Conservation (phyloP, 1,140 invertebrate genomes). For the Panagrolaimus sp. region DNA sequence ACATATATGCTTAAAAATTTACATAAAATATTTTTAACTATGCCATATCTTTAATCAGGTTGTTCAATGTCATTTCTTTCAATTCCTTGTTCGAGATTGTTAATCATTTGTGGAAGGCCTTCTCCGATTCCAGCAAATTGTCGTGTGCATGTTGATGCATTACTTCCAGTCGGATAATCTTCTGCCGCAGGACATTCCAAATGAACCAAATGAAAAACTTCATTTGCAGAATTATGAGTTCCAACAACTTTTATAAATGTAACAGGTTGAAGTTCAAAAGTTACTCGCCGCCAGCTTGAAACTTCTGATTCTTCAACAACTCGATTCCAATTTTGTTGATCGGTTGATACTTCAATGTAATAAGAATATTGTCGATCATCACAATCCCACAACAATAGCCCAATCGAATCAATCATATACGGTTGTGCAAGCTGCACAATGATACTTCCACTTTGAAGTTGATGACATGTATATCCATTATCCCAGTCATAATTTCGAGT, state of each 20-base stretch:
- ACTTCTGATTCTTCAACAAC: slow-evolving; percentile 70
- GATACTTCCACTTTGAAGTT: slow-evolving; percentile 87
- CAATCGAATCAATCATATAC: slow-evolving; percentile 72
- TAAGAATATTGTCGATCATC: slow-evolving; percentile 92
- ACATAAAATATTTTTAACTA: too few relatives aligned
- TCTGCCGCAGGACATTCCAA: slow-evolving; percentile 76
- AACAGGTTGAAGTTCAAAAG: background rate
- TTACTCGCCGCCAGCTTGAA: background rate
- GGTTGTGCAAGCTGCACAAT: slow-evolving; percentile 91
- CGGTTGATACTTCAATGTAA: slow-evolving; percentile 88
- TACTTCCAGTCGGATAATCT: background rate
- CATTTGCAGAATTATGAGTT: slow-evolving; percentile 41
- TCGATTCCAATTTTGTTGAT: slow-evolving; percentile 80
- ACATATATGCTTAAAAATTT: too few relatives aligned
- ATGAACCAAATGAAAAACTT: slow-evolving; percentile 96
- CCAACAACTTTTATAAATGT: slow-evolving; percentile 65
- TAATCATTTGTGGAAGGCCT: background rate
- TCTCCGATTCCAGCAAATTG: slow-evolving; percentile 2
- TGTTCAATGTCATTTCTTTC: background rate
- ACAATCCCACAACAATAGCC: slow-evolving; percentile 90
- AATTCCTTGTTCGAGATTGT: slow-evolving; percentile 2
- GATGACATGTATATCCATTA: slow-evolving; percentile 88
- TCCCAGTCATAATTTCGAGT: slow-evolving; percentile 94
- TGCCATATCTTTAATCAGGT: background rate
- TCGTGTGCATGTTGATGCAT: background rate